phyloP scores from a whole-genome alignment of 2,113 vertebrate species.

The Aegotheles bennettii region DNA sequence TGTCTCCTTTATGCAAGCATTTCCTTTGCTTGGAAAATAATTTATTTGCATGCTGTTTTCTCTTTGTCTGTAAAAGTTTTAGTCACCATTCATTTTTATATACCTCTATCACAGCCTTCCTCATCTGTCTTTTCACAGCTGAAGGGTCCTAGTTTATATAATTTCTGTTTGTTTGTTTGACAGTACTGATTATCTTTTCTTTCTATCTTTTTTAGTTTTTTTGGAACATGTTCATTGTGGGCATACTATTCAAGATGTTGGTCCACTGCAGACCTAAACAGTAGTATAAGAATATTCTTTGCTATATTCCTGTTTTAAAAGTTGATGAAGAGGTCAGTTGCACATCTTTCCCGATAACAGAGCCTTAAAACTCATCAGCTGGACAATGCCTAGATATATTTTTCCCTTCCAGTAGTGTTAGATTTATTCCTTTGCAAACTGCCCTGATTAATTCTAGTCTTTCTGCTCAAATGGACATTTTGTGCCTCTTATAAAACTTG shows the following conservation, averaged over 20 bases:
- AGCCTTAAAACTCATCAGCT: not conserved
- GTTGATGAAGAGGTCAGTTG: not conserved
- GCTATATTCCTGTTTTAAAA: not conserved
- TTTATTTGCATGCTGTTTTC: not conserved
- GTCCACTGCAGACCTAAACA: not conserved
- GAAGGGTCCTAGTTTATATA: not conserved
- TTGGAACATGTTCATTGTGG: not conserved
- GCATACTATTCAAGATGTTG: not conserved
- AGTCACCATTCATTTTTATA: not conserved
- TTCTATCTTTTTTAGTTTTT: not conserved
- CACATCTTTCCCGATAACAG: not conserved
- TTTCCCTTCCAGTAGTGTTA: not conserved
- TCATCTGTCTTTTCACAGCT: not conserved
- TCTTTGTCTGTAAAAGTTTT: not conserved
- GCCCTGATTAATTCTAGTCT: not conserved
- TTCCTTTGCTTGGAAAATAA: not conserved
- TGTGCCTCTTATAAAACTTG: not conserved
- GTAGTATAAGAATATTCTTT: not conserved
- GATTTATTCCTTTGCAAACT: not conserved
- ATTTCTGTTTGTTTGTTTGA: not conserved
- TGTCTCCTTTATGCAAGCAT: not conserved
- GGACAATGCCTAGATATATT: not conserved
- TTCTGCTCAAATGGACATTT: not conserved
- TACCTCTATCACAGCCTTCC: not conserved
- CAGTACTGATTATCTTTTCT: not conserved